phyloP scores from a whole-genome alignment of 2,888 invertebrate species.

The Conchocele bisecta region DNA sequence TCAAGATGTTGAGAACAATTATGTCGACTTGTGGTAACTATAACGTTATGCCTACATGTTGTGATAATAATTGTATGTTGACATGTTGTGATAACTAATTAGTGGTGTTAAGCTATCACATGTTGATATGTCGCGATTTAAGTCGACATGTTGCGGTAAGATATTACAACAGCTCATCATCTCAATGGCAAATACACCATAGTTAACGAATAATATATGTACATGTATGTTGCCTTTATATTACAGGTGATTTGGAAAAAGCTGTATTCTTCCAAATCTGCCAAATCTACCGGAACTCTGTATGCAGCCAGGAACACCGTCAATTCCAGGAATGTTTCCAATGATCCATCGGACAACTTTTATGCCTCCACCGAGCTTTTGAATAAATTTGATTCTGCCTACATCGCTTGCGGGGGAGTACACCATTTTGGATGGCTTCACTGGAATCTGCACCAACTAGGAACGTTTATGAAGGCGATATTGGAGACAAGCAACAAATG shows the following conservation, averaged over 20 bases:
- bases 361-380: constrained; percentile 37
- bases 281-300: constrained; percentile 20
- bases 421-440: constrained; percentile 34
- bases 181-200: too few relatives aligned
- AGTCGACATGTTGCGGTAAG: too few relatives aligned
- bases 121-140: too few relatives aligned
- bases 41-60: too few relatives aligned
- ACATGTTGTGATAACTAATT: too few relatives aligned
- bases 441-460: not conserved
- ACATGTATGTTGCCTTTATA: too few relatives aligned
- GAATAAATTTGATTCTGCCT: constrained; percentile 27
- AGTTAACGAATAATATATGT: too few relatives aligned
- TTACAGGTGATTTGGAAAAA: constrained; percentile 29
- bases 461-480: constrained; percentile 15
- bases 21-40: too few relatives aligned
- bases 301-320: constrained; percentile 39
- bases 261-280: constrained; percentile 25
- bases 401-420: constrained; percentile 27
- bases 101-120: too few relatives aligned
- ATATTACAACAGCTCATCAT: too few relatives aligned
- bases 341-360: constrained; percentile 31
- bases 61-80: too few relatives aligned
- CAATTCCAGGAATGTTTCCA: constrained; percentile 40
- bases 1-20: too few relatives aligned
- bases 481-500: constrained; percentile 25